phyloP scores from a whole-genome alignment of 2,888 invertebrate species.

The Heliconius aoede region DNA sequence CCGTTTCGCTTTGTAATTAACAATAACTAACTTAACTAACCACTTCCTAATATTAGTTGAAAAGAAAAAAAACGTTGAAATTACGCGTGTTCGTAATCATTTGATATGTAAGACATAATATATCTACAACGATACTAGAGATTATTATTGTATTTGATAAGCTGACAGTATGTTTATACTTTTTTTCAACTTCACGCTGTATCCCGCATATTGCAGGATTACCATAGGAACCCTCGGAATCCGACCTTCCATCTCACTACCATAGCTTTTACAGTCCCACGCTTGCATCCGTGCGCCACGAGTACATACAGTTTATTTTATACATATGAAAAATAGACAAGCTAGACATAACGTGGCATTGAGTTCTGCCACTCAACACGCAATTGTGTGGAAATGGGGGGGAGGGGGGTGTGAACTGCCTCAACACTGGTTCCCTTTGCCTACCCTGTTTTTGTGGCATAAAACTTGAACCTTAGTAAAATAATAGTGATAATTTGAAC shows the following conservation, averaged over 20 bases:
- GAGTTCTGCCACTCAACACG: no score
- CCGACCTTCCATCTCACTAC: no score
- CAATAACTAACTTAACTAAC: conserved; percentile 28
- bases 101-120: background rate
- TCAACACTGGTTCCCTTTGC: no score
- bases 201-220: background rate
- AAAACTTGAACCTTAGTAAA: background rate
- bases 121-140: background rate
- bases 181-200: conserved; percentile 2
- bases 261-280: no score
- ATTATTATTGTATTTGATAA: conserved; percentile 7
- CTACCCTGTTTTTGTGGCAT: background rate
- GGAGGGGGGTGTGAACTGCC: no score
- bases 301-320: no score
- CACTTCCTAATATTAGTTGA: conserved; percentile 39
- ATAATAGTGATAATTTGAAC: background rate
- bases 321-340: no score
- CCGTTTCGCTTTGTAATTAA: conserved; percentile 37
- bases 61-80: conserved; percentile 13
- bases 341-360: no score
- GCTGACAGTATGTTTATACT: background rate
- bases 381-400: no score
- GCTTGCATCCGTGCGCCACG: no score
- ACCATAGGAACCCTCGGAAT: no score
- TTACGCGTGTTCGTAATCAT: conserved; percentile 19